Percentiles rank a stretch among this genome's conserved stretches.
These are phyloP conservation scores for Enteromius unitaeniatus DNA, from an alignment of 2,797 vertebrate genomes.

Conservation along the genomic window DNA sequence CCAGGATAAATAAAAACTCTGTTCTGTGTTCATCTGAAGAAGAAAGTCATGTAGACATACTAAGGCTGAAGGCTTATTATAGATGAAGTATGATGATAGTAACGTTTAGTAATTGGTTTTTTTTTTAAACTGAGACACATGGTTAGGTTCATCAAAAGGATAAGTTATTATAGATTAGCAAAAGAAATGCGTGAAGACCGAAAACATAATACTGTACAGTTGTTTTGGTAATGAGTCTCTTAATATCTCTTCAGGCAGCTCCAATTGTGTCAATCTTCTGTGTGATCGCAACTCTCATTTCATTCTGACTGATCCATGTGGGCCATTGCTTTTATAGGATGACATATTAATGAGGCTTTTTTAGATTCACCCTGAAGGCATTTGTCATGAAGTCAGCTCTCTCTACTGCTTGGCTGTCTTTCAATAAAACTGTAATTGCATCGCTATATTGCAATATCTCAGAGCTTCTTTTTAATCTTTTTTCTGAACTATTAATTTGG, in stretches of 20 bases:
- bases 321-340: constrained; percentile 69
- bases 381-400: constrained; percentile 33
- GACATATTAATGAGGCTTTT: constrained; percentile 65
- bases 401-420: neutral
- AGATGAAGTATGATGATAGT: neutral
- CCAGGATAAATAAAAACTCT: too few species aligned
- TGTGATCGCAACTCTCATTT: constrained; percentile 38
- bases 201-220: neutral
- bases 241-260: constrained; percentile 9
- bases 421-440: neutral
- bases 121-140: neutral
- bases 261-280: constrained; percentile 50
- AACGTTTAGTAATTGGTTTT: neutral
- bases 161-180: neutral
- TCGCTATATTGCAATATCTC: neutral
- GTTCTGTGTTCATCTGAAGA: too few species aligned
- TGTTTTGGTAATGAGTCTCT: neutral
- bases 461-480: neutral
- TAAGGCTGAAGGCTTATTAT: neutral
- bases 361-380: constrained; percentile 63
- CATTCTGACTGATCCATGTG: constrained; percentile 72
- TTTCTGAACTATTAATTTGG: neutral
- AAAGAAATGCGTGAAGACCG: neutral
- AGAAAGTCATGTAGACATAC: neutral
- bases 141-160: neutral